These are phyloP conservation scores for Galbula dea DNA, from an alignment of 2,113 vertebrate species.

Conservation along the genomic window DNA sequence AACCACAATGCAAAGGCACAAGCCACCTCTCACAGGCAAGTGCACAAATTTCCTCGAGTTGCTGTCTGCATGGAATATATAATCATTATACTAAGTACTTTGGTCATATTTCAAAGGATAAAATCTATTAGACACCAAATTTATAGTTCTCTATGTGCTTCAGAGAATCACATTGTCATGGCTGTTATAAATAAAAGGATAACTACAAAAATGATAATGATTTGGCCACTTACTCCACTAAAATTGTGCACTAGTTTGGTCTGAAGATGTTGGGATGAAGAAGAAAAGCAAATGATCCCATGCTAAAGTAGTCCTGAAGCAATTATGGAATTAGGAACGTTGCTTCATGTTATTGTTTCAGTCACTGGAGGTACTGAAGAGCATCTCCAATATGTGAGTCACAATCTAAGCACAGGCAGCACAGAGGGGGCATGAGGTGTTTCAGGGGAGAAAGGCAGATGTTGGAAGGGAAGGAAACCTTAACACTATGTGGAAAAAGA, in stretches of 20 bases:
- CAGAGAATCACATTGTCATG: not conserved
- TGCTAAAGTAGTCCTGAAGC: not conserved
- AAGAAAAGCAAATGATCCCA: not conserved
- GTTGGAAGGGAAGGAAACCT: not conserved
- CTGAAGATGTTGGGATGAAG: not conserved
- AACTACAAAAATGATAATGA: not conserved
- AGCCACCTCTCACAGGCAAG: not conserved
- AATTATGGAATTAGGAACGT: not conserved
- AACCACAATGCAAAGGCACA: not conserved
- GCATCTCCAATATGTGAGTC: not conserved
- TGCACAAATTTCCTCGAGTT: not conserved
- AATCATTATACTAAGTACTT: not conserved
- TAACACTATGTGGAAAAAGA: not conserved
- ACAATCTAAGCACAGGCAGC: not conserved
- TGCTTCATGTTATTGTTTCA: not conserved
- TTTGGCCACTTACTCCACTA: not conserved
- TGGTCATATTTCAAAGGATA: not conserved
- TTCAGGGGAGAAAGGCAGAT: not conserved
- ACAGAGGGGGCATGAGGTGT: too few relatives aligned
- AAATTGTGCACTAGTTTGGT: not conserved
- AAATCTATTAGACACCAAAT: slow-evolving; percentile 2
- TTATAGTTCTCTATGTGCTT: slow-evolving; percentile 16
- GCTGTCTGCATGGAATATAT: not conserved
- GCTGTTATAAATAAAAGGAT: slow-evolving; percentile 22
- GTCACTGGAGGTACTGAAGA: not conserved